Evolutionary conservation across 2,113 vertebrate species (phyloP).

Genomic region (Datnioides undecimradiatus): DNA sequence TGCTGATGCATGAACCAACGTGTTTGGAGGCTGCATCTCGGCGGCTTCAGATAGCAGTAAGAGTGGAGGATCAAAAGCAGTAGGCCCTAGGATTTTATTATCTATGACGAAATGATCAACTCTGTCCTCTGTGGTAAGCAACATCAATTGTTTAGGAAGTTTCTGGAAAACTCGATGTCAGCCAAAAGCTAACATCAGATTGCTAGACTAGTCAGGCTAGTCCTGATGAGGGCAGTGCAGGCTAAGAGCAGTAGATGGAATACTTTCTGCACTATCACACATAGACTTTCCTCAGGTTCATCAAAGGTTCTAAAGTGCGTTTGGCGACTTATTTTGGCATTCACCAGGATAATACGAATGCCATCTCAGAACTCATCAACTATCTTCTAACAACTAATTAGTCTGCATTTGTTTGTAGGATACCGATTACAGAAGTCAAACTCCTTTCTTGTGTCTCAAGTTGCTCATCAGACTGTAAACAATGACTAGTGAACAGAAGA

Average conservation of each 20-base stretch:
- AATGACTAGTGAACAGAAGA: too few relatives aligned
- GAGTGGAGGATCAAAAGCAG: conserved; percentile 64
- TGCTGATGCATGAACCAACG: conserved; percentile 15
- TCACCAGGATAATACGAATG: too few relatives aligned
- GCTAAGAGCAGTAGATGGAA: not conserved
- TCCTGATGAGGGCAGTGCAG: not conserved
- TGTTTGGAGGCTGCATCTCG: conserved; percentile 21
- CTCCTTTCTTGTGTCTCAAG: too few relatives aligned
- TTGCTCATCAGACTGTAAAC: too few relatives aligned
- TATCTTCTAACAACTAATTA: too few relatives aligned
- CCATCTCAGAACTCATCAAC: too few relatives aligned
- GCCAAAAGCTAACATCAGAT: not conserved
- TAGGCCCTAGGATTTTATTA: conserved; percentile 49
- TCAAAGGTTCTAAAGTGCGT: too few relatives aligned
- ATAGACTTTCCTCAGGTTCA: too few relatives aligned
- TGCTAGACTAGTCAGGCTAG: not conserved
- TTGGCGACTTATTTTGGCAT: too few relatives aligned
- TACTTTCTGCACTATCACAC: not conserved
- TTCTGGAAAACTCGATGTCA: not conserved
- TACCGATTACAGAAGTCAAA: too few relatives aligned
- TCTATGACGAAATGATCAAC: conserved; percentile 37
- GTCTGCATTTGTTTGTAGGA: too few relatives aligned
- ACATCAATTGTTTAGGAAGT: conserved; percentile 20
- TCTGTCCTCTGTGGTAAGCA: conserved; percentile 2
- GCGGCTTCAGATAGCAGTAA: conserved; percentile 5